phyloP scores from a whole-genome alignment of 1,140 invertebrate species.

The Bombus waltoni region DNA sequence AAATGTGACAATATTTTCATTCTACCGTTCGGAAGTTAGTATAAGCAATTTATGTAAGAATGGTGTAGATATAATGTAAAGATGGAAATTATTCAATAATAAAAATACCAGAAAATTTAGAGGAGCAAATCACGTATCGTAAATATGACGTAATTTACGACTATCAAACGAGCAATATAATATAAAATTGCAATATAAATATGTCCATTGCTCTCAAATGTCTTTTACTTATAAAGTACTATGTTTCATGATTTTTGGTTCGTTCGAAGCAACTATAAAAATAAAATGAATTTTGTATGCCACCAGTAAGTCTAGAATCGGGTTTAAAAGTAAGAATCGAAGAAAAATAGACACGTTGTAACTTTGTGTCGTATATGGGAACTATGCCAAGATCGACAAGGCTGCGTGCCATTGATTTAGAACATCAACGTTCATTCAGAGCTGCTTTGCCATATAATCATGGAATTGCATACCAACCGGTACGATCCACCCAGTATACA shows the following conservation, averaged over 20 bases:
- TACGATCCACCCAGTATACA: constrained; percentile 72
- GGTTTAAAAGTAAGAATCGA: rapidly evolving
- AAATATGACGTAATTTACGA: neutral
- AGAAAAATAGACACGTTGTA: neutral
- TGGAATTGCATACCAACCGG: constrained; percentile 64
- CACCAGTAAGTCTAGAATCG: neutral
- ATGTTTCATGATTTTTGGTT: neutral
- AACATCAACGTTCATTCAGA: constrained; percentile 39
- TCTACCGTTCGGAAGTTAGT: neutral
- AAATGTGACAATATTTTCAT: neutral
- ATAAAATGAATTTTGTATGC: neutral
- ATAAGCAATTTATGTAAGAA: neutral
- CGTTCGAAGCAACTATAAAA: neutral
- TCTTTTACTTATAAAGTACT: neutral
- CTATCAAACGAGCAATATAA: neutral
- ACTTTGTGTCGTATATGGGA: neutral
- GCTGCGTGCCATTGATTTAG: constrained; percentile 43
- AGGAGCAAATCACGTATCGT: rapidly evolving
- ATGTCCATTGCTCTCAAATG: neutral
- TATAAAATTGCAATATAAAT: neutral
- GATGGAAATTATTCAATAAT: neutral
- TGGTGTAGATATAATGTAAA: too few relatives aligned
- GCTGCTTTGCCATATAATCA: constrained; percentile 52
- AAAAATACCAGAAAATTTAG: neutral
- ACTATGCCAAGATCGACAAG: constrained; percentile 35